phyloP scores from a whole-genome alignment of 2,113 vertebrate species.

The Sorex araneus region DNA sequence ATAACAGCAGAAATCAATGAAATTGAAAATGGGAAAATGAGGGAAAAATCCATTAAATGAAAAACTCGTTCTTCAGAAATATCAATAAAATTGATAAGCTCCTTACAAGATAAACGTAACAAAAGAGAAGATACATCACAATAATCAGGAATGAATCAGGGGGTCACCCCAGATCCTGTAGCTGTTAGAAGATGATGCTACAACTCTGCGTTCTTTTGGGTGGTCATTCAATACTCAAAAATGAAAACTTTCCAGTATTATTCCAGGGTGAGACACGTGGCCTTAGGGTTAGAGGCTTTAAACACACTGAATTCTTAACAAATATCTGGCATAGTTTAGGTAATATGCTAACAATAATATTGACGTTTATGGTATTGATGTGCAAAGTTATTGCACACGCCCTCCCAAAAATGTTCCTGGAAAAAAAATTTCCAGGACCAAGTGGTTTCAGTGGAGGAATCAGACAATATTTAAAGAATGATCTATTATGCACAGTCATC shows the following conservation, averaged over 20 bases:
- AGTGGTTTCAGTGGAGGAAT: constrained; percentile 14
- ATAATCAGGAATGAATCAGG: neutral
- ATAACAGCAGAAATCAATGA: too few species aligned
- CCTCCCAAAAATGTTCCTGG: neutral
- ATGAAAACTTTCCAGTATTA: too few species aligned
- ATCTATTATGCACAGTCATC: neutral
- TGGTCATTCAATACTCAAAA: too few species aligned
- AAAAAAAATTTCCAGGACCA: neutral
- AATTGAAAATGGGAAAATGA: neutral
- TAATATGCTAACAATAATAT: too few species aligned
- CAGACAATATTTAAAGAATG: neutral
- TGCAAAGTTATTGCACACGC: too few species aligned
- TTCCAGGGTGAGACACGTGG: too few species aligned
- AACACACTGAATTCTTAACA: too few species aligned
- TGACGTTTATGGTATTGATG: too few species aligned
- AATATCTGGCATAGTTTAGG: too few species aligned
- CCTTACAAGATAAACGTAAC: neutral
- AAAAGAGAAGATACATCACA: neutral
- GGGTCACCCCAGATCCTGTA: neutral
- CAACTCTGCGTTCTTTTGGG: neutral
- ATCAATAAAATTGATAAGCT: constrained; percentile 12
- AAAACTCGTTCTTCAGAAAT: neutral
- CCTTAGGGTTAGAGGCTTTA: too few species aligned
- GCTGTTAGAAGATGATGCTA: neutral
- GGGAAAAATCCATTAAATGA: neutral